Percentiles rank a stretch among this genome's conserved stretches.
Evolutionary conservation across 2,797 vertebrate genomes (phyloP).

Genomic region (Danio choprae): DNA sequence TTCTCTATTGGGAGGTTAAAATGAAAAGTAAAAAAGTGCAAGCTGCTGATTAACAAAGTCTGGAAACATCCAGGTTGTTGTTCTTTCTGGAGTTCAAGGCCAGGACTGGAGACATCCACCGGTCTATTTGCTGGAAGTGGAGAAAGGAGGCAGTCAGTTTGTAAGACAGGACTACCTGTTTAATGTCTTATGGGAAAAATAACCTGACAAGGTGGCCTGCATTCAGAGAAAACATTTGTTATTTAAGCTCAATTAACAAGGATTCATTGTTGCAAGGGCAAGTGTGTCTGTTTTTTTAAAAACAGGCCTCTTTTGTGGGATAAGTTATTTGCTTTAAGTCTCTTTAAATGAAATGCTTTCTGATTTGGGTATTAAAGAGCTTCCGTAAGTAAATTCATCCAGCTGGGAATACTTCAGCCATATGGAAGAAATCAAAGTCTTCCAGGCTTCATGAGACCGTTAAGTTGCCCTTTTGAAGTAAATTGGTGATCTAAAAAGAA

Average conservation of each 20-base stretch:
- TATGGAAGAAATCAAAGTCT: slow-evolving; percentile 51
- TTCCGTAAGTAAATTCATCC: slow-evolving; percentile 38
- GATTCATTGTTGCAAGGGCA: slow-evolving; percentile 9
- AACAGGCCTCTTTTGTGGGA: not conserved
- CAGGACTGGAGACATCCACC: not conserved
- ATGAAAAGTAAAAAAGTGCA: slow-evolving; percentile 32
- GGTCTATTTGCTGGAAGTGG: not conserved
- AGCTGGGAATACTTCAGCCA: slow-evolving; percentile 48
- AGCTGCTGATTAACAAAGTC: slow-evolving; percentile 9
- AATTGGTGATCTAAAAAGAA: not conserved
- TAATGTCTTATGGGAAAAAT: slow-evolving; percentile 17
- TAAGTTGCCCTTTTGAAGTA: slow-evolving; percentile 17
- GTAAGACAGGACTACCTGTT: slow-evolving; percentile 43
- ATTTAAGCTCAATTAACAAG: not conserved
- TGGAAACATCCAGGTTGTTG: slow-evolving; percentile 13
- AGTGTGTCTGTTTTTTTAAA: slow-evolving; percentile 18
- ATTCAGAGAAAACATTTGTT: not conserved
- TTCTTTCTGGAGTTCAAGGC: slow-evolving; percentile 30
- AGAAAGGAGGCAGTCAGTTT: not conserved
- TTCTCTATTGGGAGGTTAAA: not conserved
- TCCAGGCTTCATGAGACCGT: slow-evolving; percentile 20
- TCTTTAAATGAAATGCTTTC: slow-evolving; percentile 39
- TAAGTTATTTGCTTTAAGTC: not conserved
- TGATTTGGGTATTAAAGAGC: slow-evolving; percentile 21
- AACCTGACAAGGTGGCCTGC: not conserved